Conservation (phyloP, 1,140 invertebrate species). For the Zeugodacus cucurbitae region DNA sequence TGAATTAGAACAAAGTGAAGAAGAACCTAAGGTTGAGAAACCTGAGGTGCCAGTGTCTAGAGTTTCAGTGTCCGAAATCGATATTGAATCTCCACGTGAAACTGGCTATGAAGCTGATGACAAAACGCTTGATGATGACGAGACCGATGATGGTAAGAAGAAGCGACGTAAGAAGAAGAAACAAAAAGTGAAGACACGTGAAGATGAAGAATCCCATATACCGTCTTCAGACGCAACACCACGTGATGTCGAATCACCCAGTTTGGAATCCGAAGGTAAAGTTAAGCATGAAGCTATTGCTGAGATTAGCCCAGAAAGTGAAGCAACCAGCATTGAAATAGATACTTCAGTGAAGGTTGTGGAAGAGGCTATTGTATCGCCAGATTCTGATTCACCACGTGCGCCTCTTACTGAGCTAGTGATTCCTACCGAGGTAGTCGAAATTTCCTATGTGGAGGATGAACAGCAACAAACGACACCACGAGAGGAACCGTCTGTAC, state of each 20-base stretch:
- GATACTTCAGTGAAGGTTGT: slow-evolving; percentile 72
- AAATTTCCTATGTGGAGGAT: slow-evolving; percentile 69
- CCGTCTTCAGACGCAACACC: slow-evolving; percentile 60
- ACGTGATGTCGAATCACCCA: slow-evolving; percentile 41
- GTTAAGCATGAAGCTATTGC: slow-evolving; percentile 54
- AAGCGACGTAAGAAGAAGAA: slow-evolving; percentile 68
- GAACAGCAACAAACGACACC: slow-evolving; percentile 68
- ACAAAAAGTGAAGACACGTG: slow-evolving; percentile 60
- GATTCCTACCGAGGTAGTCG: slow-evolving; percentile 71
- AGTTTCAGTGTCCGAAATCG: slow-evolving; percentile 49
- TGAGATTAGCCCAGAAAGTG: slow-evolving; percentile 59
- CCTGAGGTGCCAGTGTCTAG: background rate
- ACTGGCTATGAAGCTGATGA: slow-evolving; percentile 72
- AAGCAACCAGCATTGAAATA: slow-evolving; percentile 67
- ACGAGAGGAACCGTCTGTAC: slow-evolving; percentile 43
- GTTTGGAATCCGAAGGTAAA: slow-evolving; percentile 49
- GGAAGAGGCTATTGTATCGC: slow-evolving; percentile 70
- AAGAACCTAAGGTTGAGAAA: slow-evolving; percentile 50
- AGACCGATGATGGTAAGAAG: slow-evolving; percentile 51
- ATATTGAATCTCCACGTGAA: slow-evolving; percentile 49
- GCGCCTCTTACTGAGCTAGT: slow-evolving; percentile 68
- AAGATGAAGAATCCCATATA: slow-evolving; percentile 65
- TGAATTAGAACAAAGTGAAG: slow-evolving; percentile 53
- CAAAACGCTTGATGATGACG: slow-evolving; percentile 66
- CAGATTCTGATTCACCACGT: slow-evolving; percentile 56